phyloP scores from a whole-genome alignment of 2,888 invertebrate species.

The Fissipunctia ypsillon region DNA sequence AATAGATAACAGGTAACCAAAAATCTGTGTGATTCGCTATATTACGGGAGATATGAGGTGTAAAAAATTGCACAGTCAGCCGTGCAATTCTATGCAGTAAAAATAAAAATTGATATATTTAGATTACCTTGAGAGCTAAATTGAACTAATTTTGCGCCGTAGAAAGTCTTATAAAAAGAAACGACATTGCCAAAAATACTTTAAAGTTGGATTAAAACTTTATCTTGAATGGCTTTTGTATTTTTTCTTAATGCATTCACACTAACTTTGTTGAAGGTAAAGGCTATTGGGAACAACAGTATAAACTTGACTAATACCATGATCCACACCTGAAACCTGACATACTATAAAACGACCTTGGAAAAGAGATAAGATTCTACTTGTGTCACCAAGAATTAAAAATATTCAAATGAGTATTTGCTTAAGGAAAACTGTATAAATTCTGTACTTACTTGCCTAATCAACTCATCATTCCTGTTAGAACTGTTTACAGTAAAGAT shows the following conservation, averaged over 20 bases:
- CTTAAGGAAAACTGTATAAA: constrained; percentile 44
- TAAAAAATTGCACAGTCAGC: constrained; percentile 70
- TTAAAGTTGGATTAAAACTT: constrained; percentile 11
- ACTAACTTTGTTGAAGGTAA: constrained; percentile 30
- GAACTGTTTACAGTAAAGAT: background rate
- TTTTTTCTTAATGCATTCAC: constrained; percentile 5
- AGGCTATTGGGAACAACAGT: constrained; percentile 14
- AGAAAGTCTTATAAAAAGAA: constrained; percentile 13
- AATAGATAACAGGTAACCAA: constrained; percentile 63
- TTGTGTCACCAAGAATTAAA: constrained; percentile 46
- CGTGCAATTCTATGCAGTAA: constrained; percentile 47
- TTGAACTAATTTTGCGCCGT: constrained; percentile 21
- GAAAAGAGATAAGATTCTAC: constrained; percentile 68
- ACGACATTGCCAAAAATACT: background rate
- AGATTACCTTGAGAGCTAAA: constrained; percentile 67
- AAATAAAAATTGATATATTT: constrained; percentile 68
- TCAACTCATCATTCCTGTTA: background rate
- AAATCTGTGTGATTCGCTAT: constrained; percentile 20
- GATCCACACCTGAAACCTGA: constrained; percentile 61
- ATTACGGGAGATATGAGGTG: constrained; percentile 6
- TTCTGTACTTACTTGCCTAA: constrained; percentile 11
- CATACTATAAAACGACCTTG: constrained; percentile 67
- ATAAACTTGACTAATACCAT: constrained; percentile 22
- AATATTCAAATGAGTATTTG: constrained; percentile 32
- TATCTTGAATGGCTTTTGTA: constrained; percentile 2